phyloP scores from a whole-genome alignment of 2,797 vertebrate species.

The Sibirionetta formosa region DNA sequence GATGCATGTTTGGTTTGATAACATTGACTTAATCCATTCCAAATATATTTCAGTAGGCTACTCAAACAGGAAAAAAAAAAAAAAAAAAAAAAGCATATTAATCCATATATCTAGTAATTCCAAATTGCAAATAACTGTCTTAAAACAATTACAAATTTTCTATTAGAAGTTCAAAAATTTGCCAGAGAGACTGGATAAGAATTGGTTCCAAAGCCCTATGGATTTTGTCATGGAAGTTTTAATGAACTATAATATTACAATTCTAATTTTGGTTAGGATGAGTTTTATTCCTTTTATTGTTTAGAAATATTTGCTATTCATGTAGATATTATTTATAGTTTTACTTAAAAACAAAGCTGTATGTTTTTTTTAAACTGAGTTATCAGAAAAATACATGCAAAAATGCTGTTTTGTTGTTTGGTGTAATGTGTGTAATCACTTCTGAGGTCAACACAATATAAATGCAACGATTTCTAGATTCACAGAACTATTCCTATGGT shows the following conservation, averaged over 20 bases:
- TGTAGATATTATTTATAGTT: neutral
- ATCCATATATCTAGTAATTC: neutral
- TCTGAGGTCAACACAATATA: neutral
- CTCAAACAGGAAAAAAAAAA: neutral
- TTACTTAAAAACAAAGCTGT: neutral
- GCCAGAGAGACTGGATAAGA: neutral
- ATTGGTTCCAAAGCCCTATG: neutral
- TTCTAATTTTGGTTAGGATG: neutral
- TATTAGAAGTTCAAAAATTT: neutral
- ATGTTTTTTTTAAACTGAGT: neutral
- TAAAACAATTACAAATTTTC: neutral
- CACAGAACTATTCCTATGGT: neutral
- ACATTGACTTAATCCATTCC: neutral
- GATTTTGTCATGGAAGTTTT: neutral
- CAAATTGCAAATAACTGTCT: neutral
- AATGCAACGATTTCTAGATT: neutral
- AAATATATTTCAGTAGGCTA: neutral
- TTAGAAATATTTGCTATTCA: neutral
- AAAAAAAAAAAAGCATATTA: neutral
- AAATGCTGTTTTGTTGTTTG: neutral
- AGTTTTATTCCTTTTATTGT: neutral
- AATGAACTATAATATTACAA: neutral
- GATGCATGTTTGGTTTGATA: neutral
- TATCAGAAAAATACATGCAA: no score
- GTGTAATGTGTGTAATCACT: neutral